Conservation (phyloP, 2,113 vertebrate species). For the Epinephelus fuscoguttatus region DNA sequence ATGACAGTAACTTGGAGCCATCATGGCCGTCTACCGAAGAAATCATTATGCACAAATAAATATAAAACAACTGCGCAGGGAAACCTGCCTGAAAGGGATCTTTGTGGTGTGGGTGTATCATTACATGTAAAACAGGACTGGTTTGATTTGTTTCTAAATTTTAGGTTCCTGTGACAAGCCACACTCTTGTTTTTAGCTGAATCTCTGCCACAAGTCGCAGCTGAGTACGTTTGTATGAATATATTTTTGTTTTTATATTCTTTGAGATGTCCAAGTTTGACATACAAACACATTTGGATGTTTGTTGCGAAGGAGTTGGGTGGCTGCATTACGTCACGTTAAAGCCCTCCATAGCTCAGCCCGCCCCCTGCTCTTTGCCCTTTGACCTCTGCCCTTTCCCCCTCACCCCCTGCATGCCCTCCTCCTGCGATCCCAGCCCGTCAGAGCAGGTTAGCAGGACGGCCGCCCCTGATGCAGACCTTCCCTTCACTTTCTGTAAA, state of each 20-base stretch:
- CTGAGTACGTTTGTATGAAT: constrained; percentile 1
- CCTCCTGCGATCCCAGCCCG: constrained; percentile 1
- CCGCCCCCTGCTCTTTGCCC: constrained; percentile 50
- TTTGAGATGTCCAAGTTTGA: constrained; percentile 14
- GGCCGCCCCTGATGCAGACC: neutral
- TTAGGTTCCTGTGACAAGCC: neutral
- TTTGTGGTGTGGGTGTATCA: neutral
- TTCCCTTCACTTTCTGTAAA: constrained; percentile 32
- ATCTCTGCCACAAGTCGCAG: neutral
- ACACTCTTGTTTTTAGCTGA: neutral
- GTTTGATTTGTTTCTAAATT: constrained; percentile 25
- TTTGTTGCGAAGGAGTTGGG: constrained; percentile 32
- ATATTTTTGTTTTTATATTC: neutral
- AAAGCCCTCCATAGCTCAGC: constrained; percentile 38
- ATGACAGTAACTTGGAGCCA: neutral
- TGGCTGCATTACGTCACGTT: constrained; percentile 16
- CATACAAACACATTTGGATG: neutral
- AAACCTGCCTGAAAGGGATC: neutral
- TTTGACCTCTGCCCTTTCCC: constrained; percentile 47
- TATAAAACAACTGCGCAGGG: neutral
- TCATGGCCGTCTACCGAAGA: neutral
- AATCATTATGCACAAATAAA: neutral
- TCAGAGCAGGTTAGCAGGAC: constrained; percentile 37
- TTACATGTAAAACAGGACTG: neutral
- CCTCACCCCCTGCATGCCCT: neutral